A percentile compares a stretch with the other conserved stretches of the same genome.
Conservation (phyloP, 1,140 invertebrate species). For the Helicoverpa armigera region DNA sequence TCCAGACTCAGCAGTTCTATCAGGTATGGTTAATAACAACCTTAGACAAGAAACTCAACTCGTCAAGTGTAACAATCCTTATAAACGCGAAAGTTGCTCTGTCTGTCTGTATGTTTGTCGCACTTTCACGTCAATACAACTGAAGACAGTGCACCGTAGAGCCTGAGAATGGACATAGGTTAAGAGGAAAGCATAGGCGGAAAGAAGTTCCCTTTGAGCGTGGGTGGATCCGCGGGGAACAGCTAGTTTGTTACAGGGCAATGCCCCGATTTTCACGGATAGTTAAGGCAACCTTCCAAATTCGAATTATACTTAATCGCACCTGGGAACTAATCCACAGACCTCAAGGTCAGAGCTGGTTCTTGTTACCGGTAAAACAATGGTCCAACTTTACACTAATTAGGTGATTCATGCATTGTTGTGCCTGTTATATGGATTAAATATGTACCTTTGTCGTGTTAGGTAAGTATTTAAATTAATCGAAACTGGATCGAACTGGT, state of each 20-base stretch:
- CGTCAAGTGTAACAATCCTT: no score
- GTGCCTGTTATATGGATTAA: background rate
- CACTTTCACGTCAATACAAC: no score
- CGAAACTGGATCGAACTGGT: background rate
- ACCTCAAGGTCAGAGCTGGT: background rate
- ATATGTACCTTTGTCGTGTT: background rate
- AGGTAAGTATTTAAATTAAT: background rate
- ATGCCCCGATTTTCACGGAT: no score
- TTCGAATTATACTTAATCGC: background rate
- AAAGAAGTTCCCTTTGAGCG: no score
- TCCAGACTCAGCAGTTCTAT: no score
- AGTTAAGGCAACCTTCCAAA: background rate
- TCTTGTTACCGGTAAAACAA: slow-evolving; percentile 25
- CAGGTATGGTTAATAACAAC: no score
- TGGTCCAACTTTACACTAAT: slow-evolving; percentile 19
- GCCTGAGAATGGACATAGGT: slow-evolving; percentile 41
- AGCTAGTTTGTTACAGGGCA: no score
- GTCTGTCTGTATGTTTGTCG: no score
- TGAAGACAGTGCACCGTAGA: background rate
- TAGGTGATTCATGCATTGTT: slow-evolving; percentile 24
- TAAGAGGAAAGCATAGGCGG: background rate
- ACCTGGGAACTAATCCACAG: background rate
- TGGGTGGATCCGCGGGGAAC: no score
- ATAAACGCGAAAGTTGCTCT: no score
- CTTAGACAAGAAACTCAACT: no score